Evolutionary conservation across 2,113 vertebrate species (phyloP).

Genomic region (Sardina pilchardus): DNA sequence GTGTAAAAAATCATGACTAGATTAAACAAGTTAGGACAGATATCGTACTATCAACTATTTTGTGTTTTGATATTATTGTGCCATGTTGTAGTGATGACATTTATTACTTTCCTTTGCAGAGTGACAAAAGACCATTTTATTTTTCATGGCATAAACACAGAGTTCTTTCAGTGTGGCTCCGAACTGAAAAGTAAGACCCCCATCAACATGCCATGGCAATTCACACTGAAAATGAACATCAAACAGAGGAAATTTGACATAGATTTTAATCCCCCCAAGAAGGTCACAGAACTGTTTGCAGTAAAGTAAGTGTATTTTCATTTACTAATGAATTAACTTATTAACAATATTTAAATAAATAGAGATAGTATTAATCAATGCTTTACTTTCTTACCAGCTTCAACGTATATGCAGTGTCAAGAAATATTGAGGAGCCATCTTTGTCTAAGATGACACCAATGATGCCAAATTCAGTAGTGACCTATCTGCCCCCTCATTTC

Average conservation of each 20-base stretch:
- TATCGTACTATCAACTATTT: background rate
- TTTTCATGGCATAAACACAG: conserved; percentile 74
- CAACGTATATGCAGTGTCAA: conserved; percentile 66
- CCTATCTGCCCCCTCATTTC: background rate
- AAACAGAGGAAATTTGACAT: conserved; percentile 58
- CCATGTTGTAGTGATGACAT: background rate
- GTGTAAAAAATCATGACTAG: background rate
- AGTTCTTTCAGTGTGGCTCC: conserved; percentile 68
- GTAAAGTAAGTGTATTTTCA: conserved; percentile 56
- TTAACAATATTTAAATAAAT: background rate
- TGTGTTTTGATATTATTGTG: background rate
- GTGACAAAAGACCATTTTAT: conserved; percentile 64
- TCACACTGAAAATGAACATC: conserved; percentile 59
- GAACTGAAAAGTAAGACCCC: conserved; percentile 61
- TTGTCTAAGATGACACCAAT: conserved; percentile 65
- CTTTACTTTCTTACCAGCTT: conserved; percentile 56
- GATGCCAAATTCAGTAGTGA: conserved; percentile 39
- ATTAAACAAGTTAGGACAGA: background rate
- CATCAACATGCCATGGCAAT: conserved; percentile 62
- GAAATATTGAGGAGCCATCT: conserved; percentile 65
- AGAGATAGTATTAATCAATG: background rate
- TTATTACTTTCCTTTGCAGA: conserved; percentile 46
- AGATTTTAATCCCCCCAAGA: conserved; percentile 57
- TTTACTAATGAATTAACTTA: background rate
- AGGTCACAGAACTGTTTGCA: conserved; percentile 55